Evolutionary conservation across 2,113 vertebrate species (phyloP), one percentile per base, ranked within the genome.

Genomic region (Prinia subflava): DNA sequence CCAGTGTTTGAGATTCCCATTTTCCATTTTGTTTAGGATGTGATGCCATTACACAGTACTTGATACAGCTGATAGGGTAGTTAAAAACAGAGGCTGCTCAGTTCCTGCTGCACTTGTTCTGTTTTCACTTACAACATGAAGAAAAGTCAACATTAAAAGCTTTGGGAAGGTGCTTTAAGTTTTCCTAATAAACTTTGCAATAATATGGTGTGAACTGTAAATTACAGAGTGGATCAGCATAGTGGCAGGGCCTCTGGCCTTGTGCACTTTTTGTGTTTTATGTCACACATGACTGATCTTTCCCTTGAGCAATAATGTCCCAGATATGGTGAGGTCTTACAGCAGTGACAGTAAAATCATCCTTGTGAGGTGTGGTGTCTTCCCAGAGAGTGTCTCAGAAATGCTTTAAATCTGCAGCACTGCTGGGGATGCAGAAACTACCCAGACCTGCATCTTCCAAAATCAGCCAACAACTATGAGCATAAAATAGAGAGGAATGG

Each of bases 221-320:
- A 30, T 83, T 30, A 25, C 28, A 24, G 25, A 77, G 64, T 62
- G 37, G 77, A 39, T 59, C 64, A 47, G 33, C 50, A 10, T 16
- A 35, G 33, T 79, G 56, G 6, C 55, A 35, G 27, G 60, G 64
- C 69, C 74, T 67, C 39, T 90, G 94, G 33, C 56, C 71, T 53
- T 13, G 39, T 62, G 7, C 11, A 2, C 15, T 31, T 69, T 11
- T 74, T 55, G 4, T 35, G 42, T 52, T 55, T 37, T 46, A 6
- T 81, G 64, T 80, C 4, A 3, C 44, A 31, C 7, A 2, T 5
- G 25, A 71, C 31, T 73, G 77, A 69, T 55, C 68, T 53, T 80
- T 92, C 20, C 10, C 74, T 76, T 76, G 73, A 95, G 91, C 87
- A 96, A 89, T 95, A 94, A 91, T 47, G 31, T 46, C 46, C 75